Evolutionary conservation across 2,888 invertebrate genomes (phyloP).

Genomic region (Physocephala rufipes): DNA sequence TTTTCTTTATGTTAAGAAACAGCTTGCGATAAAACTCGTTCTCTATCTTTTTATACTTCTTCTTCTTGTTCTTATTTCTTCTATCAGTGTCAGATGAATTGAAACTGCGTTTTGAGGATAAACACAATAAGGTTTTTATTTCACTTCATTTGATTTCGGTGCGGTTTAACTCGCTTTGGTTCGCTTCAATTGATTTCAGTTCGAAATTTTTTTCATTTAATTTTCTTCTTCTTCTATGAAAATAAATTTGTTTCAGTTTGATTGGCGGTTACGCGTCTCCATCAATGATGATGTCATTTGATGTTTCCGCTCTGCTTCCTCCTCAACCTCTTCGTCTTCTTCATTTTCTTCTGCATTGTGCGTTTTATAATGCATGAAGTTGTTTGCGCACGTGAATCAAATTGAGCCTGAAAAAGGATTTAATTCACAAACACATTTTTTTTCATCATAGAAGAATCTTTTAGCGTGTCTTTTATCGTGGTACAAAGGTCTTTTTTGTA

Average conservation of each 20-base stretch:
- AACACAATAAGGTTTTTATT: slow-evolving; percentile 15
- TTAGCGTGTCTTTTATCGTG: too few relatives aligned
- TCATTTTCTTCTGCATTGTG: not conserved
- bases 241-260: slow-evolving; percentile 31
- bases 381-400: slow-evolving; percentile 49
- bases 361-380: slow-evolving; percentile 9
- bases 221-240: slow-evolving; percentile 15
- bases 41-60: not conserved
- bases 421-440: slow-evolving; percentile 52
- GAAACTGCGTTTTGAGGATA: slow-evolving; percentile 36
- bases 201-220: not conserved
- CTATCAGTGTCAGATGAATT: slow-evolving; percentile 19
- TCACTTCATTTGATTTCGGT: not conserved
- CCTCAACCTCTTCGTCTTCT: not conserved
- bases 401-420: slow-evolving; percentile 65
- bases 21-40: slow-evolving; percentile 26
- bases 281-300: not conserved
- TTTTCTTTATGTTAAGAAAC: slow-evolving; percentile 12
- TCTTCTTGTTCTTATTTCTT: not conserved
- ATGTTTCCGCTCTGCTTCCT: not conserved
- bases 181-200: too few relatives aligned
- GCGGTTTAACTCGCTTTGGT: not conserved
- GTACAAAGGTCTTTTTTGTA: slow-evolving; percentile 34
- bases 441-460: not conserved
- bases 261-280: slow-evolving; percentile 34